Conservation (phyloP, 1,140 invertebrate genomes). For the Eufriesea mexicana region DNA sequence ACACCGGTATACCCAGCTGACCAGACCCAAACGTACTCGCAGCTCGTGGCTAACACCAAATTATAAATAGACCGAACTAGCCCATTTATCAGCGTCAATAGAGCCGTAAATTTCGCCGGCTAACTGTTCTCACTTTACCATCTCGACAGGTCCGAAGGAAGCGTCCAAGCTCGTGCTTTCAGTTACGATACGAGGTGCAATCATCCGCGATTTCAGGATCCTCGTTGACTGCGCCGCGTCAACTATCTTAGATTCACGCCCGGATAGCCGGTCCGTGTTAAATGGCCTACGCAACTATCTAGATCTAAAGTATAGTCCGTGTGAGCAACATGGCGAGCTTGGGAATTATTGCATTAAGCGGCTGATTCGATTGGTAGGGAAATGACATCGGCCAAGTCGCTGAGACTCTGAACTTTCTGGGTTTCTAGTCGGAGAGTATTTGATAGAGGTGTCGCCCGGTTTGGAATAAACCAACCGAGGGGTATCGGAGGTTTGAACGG, state of each 20-base stretch:
- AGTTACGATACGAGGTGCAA: background rate
- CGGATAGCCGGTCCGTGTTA: slow-evolving; percentile 38
- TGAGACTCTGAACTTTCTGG: too few species aligned
- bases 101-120: slow-evolving; percentile 62
- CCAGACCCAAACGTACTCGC: slow-evolving; percentile 24
- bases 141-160: slow-evolving; percentile 19
- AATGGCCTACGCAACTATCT: slow-evolving; percentile 43
- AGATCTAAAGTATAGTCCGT: slow-evolving; percentile 32
- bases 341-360: too few species aligned
- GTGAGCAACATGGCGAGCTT: too few species aligned
- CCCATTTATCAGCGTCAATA: slow-evolving; percentile 61
- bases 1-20: slow-evolving; percentile 22
- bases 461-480: too few species aligned
- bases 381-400: too few species aligned
- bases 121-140: slow-evolving; percentile 59
- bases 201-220: slow-evolving; percentile 47
- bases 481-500: too few species aligned
- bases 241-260: slow-evolving; percentile 40
- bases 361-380: background rate
- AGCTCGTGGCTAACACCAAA: slow-evolving; percentile 49
- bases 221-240: slow-evolving; percentile 28
- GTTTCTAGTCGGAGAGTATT: too few species aligned
- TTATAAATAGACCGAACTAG: slow-evolving; percentile 64
- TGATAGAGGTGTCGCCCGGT: too few species aligned
- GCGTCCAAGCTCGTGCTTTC: background rate